Evolutionary conservation across 64 coral and sea anemone genomes (phyloP).

Genomic region (Montipora efflorescens): DNA sequence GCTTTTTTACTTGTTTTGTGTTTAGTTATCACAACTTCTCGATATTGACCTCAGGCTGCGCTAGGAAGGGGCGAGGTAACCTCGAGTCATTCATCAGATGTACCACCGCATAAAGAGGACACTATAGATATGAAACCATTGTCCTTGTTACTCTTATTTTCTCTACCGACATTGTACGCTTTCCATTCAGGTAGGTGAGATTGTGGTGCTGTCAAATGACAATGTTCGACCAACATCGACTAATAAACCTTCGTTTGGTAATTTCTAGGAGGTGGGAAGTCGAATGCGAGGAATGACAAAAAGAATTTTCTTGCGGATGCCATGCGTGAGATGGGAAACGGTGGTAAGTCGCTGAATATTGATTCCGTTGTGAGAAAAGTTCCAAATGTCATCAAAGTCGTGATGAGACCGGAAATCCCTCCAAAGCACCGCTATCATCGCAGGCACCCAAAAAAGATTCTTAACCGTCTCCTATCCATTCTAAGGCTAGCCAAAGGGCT

Average conservation of each 20-base stretch:
- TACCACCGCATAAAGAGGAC: neutral
- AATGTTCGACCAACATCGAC: no score
- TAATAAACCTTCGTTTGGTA: neutral
- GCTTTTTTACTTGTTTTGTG: neutral
- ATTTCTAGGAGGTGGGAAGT: neutral
- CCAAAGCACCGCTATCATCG: slow-evolving; percentile 9
- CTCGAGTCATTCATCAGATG: neutral
- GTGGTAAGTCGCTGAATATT: neutral
- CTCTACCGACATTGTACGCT: slow-evolving; percentile 8
- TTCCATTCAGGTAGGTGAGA: slow-evolving; percentile 17
- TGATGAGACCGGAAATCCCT: slow-evolving; percentile 20
- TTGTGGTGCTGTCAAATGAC: neutral
- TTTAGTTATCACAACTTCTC: neutral
- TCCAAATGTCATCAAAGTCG: slow-evolving; percentile 21
- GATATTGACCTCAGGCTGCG: neutral
- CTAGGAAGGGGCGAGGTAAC: neutral
- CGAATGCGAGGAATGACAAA: neutral
- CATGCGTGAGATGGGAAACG: slow-evolving; percentile 75
- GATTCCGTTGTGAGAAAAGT: neutral
- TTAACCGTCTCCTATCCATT: neutral
- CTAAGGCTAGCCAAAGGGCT: neutral
- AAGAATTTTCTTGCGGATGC: slow-evolving; percentile 65
- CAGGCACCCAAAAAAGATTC: neutral
- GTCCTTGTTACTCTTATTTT: neutral
- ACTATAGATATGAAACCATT: slow-evolving; percentile 22